Conservation (phyloP, 30 jellyfish, hydroid and myxozoan genomes). For the Aurelia aurita region DNA sequence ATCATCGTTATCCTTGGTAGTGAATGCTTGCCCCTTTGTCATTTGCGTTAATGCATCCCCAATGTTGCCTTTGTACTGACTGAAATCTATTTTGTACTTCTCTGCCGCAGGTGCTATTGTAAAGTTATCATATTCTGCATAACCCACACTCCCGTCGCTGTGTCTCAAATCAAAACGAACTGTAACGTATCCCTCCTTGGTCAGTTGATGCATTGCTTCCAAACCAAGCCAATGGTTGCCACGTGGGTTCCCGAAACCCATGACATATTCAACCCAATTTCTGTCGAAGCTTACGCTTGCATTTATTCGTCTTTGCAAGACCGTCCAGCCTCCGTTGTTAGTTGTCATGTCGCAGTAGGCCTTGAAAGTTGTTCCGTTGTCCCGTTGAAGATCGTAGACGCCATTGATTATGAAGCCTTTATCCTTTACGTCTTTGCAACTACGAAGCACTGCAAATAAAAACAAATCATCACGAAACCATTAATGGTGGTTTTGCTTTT, state of each 20-base stretch:
- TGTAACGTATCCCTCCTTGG: no score
- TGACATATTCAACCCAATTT: slow-evolving; percentile 23
- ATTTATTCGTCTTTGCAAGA: slow-evolving; percentile 19
- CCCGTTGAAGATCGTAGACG: slow-evolving; percentile 3
- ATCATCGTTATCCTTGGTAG: slow-evolving; percentile 3
- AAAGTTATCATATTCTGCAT: no score
- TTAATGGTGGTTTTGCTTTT: no score
- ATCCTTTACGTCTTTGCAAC: slow-evolving; percentile 13
- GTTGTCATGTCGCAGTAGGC: slow-evolving; percentile 49
- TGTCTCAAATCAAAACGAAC: no score
- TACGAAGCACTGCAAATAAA: slow-evolving; percentile 6
- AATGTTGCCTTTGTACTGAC: slow-evolving; percentile 5
- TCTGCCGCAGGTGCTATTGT: no score
- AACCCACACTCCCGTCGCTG: no score
- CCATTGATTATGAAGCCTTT: slow-evolving; percentile 10
- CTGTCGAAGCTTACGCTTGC: slow-evolving; percentile 22
- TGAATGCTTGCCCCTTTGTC: background rate
- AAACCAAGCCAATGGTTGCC: slow-evolving; percentile 56
- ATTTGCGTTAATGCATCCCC: background rate
- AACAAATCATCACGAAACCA: no score
- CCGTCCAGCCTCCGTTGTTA: slow-evolving; percentile 64
- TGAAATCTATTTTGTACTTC: background rate
- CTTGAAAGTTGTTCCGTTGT: slow-evolving; percentile 15
- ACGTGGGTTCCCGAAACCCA: slow-evolving; percentile 26
- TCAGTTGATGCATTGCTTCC: no score